Evolutionary conservation across 2,888 invertebrate genomes (phyloP), one percentile per base, ranked within the genome.

Genomic region (Lutraria lutraria): DNA sequence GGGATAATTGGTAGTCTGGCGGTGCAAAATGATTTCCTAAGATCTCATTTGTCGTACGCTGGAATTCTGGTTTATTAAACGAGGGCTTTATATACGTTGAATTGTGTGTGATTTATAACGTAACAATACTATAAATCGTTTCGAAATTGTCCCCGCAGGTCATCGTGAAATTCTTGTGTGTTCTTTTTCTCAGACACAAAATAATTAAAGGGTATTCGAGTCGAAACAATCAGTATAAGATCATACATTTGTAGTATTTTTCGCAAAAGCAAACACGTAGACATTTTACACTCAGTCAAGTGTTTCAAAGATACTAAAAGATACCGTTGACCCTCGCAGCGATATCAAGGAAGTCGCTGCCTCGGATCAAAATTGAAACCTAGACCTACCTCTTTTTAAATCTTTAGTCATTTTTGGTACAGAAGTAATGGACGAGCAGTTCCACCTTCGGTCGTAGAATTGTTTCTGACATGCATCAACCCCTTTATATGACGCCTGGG

Each of bases 371-470:
- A 43, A 43, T 43, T 43, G 43, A 8, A 43, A 43, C 2, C 2
- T 43, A 43, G 34, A 92, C 96, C 94, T 96, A 98, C 98, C 98
- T 97, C 98, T 97, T 1, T 98, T 97, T 92, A 98, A 97, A 96
- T 98, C 98, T 13, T 98, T 98, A n/a, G 98, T 97, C 93, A 98
- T 97, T 94, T 97, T 97, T 0, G 98, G 98, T 0, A 98, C 98
- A 34, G 97, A 97, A 76, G 97, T 97, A 85, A 98, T 97, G 80
- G 98, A 98, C 89, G 98, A 98, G 97, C 98, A 98, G 97, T 98
- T 98, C 98, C 98, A 98, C 89, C 98, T 97, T 91, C 98, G 97
- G 94, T 98, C 97, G 52, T 97, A 97, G 96, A 98, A 98, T 43
- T 98, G 97, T 92, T 97, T 97, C 96, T 98, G 98, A 96, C 98